Percentiles rank a stretch among this genome's conserved stretches.
phyloP scores from a whole-genome alignment of 2,888 invertebrate species.

The Gortyna flavago region DNA sequence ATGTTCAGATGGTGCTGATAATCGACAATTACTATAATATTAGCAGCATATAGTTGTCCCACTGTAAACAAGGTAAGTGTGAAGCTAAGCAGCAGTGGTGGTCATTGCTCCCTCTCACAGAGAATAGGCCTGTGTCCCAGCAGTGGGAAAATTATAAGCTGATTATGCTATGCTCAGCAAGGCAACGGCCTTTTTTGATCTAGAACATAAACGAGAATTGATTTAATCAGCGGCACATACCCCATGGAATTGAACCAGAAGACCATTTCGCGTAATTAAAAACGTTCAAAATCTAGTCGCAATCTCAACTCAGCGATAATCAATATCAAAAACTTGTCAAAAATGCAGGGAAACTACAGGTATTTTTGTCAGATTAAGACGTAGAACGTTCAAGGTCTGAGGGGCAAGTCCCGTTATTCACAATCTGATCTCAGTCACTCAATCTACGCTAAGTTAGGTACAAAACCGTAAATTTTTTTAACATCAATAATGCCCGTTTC shows the following conservation, averaged over 20 bases:
- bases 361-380: neutral
- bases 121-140: too few relatives aligned
- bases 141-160: neutral
- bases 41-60: neutral
- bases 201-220: neutral
- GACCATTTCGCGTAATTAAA: too few relatives aligned
- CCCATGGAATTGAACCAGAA: neutral
- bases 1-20: neutral
- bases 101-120: too few relatives aligned
- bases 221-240: neutral
- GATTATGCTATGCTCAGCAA: neutral
- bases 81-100: too few relatives aligned
- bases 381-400: neutral
- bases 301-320: neutral
- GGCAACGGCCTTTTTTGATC: too few relatives aligned
- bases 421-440: too few relatives aligned
- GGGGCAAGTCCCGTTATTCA: neutral
- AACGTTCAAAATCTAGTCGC: neutral
- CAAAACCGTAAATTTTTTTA: too few relatives aligned
- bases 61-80: neutral
- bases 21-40: neutral
- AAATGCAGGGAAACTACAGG: neutral
- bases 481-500: neutral
- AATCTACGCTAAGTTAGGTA: neutral
- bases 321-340: neutral